These are phyloP conservation scores for Nothoprocta pentlandii DNA, from an alignment of 2,113 vertebrate genomes.

Conservation along the genomic window DNA sequence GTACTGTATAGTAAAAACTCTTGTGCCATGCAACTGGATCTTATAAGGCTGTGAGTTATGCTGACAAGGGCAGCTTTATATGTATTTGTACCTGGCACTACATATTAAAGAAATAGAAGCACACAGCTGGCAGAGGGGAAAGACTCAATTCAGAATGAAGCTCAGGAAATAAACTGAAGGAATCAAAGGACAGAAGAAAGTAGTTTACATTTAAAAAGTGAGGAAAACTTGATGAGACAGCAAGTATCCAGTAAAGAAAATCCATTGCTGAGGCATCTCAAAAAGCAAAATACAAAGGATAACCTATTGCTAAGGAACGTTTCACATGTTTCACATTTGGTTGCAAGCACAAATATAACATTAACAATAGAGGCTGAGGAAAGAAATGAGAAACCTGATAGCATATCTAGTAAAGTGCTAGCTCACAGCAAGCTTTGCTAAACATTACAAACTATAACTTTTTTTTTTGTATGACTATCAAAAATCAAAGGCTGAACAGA, in stretches of 20 bases:
- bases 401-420: neutral
- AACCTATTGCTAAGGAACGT: neutral
- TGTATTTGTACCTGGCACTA: neutral
- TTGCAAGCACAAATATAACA: neutral
- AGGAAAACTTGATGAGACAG: slow-evolving; percentile 56
- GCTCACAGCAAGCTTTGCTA: neutral
- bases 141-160: slow-evolving; percentile 24
- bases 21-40: neutral
- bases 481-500: neutral
- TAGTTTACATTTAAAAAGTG: slow-evolving; percentile 23
- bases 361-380: neutral
- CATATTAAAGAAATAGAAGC: slow-evolving; percentile 35
- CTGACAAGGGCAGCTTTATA: neutral
- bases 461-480: neutral
- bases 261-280: neutral
- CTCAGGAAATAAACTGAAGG: slow-evolving; percentile 47
- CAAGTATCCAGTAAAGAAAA: slow-evolving; percentile 25
- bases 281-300: neutral
- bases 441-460: neutral
- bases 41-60: slow-evolving; percentile 31
- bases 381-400: neutral
- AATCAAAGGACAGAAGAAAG: slow-evolving; percentile 19
- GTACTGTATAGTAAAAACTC: slow-evolving; percentile 1
- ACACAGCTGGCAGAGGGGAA: neutral
- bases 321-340: neutral